These are phyloP conservation scores for Phocides pigmalion DNA, from an alignment of 1,140 invertebrate species.

Conservation along the genomic window DNA sequence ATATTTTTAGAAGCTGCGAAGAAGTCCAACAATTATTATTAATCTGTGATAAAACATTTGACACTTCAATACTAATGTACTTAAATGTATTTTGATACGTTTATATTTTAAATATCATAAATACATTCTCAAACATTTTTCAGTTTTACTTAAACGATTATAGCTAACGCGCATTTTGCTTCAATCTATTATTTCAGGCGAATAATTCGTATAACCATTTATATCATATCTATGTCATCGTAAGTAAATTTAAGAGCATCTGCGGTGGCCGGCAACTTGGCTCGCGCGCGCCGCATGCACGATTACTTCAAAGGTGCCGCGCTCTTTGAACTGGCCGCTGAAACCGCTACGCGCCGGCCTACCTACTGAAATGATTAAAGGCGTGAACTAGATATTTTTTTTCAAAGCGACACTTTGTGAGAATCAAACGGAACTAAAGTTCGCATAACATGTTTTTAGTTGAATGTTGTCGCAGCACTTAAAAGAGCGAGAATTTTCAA, in stretches of 20 bases:
- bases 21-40: too few relatives aligned
- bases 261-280: constrained; percentile 59
- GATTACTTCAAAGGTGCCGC: constrained; percentile 54
- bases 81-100: too few relatives aligned
- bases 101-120: too few relatives aligned
- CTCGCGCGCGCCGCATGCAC: constrained; percentile 48
- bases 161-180: background rate
- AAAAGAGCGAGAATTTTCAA: constrained; percentile 1
- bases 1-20: too few relatives aligned
- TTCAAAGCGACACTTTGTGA: constrained; percentile 33
- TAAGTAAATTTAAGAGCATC: constrained; percentile 61
- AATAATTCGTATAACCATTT: background rate
- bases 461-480: background rate
- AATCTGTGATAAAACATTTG: too few relatives aligned
- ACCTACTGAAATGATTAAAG: constrained; percentile 49
- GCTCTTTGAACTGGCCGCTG: constrained; percentile 63
- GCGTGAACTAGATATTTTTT: constrained; percentile 31
- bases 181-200: background rate
- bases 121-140: too few relatives aligned
- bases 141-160: background rate
- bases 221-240: constrained; percentile 20
- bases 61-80: too few relatives aligned
- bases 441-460: constrained; percentile 2
- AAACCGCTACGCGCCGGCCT: constrained; percentile 46
- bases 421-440: constrained; percentile 12